These are phyloP conservation scores for Phyllostomus discolor DNA, from an alignment of 2,113 vertebrate genomes.

Conservation along the genomic window DNA sequence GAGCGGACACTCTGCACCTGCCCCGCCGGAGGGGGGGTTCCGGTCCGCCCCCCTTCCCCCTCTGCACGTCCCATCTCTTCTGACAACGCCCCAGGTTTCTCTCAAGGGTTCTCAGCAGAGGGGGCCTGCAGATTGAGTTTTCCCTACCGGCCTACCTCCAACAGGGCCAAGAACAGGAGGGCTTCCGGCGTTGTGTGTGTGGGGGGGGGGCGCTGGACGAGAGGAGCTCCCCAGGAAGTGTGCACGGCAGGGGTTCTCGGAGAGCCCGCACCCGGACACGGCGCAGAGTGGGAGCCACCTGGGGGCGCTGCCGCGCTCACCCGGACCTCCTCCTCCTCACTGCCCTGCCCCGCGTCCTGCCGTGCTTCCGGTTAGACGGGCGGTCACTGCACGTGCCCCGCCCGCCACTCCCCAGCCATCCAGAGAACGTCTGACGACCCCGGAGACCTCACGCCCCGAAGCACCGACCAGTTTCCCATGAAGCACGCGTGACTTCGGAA, in stretches of 20 bases:
- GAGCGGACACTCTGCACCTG: background rate
- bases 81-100: background rate
- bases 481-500: background rate
- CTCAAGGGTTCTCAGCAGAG: background rate
- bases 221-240: no score
- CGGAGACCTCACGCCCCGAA: background rate
- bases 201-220: rapidly evolving
- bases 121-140: background rate
- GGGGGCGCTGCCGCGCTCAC: background rate
- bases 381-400: background rate
- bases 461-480: background rate
- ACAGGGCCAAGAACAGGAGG: background rate
- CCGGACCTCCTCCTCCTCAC: background rate
- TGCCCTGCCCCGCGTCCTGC: no score
- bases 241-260: rapidly evolving
- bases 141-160: background rate
- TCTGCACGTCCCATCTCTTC: background rate
- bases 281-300: background rate
- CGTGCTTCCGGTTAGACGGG: background rate
- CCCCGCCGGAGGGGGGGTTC: background rate
- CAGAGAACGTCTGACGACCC: background rate
- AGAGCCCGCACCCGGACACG: background rate
- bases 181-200: no score
- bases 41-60: background rate
- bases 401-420: background rate